Evolutionary conservation across 35 echinoderm and acorn worm genomes (phyloP), one percentile per base, ranked within the genome.

Genomic region (Stichopus chloronotus): DNA sequence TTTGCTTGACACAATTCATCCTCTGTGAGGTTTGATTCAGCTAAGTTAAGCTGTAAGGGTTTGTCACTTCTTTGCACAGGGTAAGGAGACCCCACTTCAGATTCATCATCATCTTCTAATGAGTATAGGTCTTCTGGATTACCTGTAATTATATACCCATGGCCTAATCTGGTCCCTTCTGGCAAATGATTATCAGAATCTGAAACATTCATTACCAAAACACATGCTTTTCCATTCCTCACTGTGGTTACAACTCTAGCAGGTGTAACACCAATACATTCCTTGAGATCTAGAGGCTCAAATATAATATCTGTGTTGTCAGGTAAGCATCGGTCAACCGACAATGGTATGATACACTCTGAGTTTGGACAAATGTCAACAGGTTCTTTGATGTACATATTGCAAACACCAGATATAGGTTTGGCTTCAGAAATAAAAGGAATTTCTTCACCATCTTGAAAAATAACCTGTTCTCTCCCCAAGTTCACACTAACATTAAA

Each of bases 201-300:
- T 14, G 14, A 10, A 8, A 61, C 14, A 14, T 61, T 61, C 59
- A 2, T 61, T 8, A 61, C 59, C 4, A 61, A 60, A 60, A 61
- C 0, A 10, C 8, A 10, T 14, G 14, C 59, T 61, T 0, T 61
- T 10, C 59, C 59, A 61, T 14, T 14, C 4, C 59, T 61, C 8
- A 14, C 59, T 10, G 1, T 1, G 0, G 3, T 43, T 1, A 43
- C 30, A 3, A 43, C 30, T 14, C 59, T 2, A 61, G 4, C 24
- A 13, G 65, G 11, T n/a, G 14, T 14, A 8, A 61, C 59, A 56
- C 78, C 1, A 21, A 81, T 25, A 22, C 25, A 25, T 53, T 81
- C 78, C 6, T 81, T 81, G 12, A 81, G 53, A 12, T 81, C 25
- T 81, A 24, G 9, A 25, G 78, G 78, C 52, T 81, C 78, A 81